Conservation (phyloP, 2,113 vertebrate genomes). For the Mesoclemmys tuberculata region DNA sequence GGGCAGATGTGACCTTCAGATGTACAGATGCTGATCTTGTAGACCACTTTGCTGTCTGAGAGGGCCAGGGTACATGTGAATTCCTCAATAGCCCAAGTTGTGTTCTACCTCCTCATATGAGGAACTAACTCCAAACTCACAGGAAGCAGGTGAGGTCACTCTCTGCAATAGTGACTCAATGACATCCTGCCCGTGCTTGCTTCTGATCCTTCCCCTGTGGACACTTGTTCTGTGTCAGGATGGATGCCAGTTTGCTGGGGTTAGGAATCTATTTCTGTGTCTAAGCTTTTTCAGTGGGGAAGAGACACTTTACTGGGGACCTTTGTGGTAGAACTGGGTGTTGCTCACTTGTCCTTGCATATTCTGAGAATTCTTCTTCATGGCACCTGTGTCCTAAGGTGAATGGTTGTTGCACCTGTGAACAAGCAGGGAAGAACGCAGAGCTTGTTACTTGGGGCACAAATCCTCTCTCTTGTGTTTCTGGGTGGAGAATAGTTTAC, state of each 20-base stretch:
- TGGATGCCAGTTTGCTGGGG: background rate
- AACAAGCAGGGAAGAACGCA: background rate
- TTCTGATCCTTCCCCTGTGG: background rate
- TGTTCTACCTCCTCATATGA: background rate
- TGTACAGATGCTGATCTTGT: background rate
- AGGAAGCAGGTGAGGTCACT: background rate
- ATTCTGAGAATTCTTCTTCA: background rate
- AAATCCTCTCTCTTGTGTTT: background rate
- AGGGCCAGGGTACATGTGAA: background rate
- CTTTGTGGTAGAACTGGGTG: background rate
- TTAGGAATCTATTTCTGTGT: background rate
- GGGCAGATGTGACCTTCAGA: background rate
- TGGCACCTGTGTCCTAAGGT: background rate
- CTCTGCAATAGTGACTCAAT: background rate
- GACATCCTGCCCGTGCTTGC: background rate
- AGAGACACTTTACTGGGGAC: background rate
- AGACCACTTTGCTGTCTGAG: background rate
- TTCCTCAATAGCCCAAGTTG: background rate
- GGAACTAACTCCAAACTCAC: background rate
- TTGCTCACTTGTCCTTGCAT: background rate
- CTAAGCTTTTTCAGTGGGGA: background rate
- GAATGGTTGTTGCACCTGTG: background rate
- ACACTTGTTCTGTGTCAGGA: background rate
- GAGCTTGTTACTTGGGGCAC: background rate
- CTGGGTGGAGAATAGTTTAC: background rate